These are phyloP conservation scores for Labeo calbasu DNA, from an alignment of 2,797 vertebrate genomes.

Conservation along the genomic window DNA sequence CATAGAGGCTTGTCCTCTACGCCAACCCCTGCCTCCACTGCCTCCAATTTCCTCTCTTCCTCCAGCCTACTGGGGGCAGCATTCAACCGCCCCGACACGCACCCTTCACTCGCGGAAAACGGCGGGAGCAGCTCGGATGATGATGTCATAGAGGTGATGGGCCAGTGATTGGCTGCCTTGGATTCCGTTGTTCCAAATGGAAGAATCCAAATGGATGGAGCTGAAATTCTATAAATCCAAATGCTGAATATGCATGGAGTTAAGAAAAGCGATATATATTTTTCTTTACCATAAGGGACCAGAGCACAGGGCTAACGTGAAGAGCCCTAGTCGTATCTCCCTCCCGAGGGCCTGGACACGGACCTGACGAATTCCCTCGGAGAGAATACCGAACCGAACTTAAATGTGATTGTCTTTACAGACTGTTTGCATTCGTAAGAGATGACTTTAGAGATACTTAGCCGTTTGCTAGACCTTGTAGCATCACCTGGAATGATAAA, in stretches of 20 bases:
- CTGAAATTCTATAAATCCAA: slow-evolving; percentile 66
- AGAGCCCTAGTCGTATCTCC: slow-evolving; percentile 39
- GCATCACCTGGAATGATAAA: slow-evolving; percentile 73
- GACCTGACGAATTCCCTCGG: slow-evolving; percentile 54
- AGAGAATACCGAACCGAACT: slow-evolving; percentile 53
- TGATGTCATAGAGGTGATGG: slow-evolving; percentile 96
- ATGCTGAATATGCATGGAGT: slow-evolving; percentile 69
- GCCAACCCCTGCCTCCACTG: slow-evolving; percentile 63
- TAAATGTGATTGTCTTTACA: slow-evolving; percentile 61
- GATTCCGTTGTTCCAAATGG: background rate
- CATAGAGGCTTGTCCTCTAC: slow-evolving; percentile 81
- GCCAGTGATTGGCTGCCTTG: slow-evolving; percentile 79
- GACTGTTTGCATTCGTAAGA: slow-evolving; percentile 65
- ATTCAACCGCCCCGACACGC: slow-evolving; percentile 81
- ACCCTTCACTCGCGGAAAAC: slow-evolving; percentile 82
- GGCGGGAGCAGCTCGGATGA: slow-evolving; percentile 94
- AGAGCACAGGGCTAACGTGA: slow-evolving; percentile 60
- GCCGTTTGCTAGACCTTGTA: slow-evolving; percentile 78
- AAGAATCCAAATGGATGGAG: slow-evolving; percentile 26
- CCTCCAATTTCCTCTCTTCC: slow-evolving; percentile 84
- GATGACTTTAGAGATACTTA: slow-evolving; percentile 71
- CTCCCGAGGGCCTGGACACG: slow-evolving; percentile 33
- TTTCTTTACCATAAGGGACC: slow-evolving; percentile 61
- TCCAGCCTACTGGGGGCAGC: slow-evolving; percentile 84
- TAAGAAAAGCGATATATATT: slow-evolving; percentile 40